phyloP scores from a whole-genome alignment of 2,113 vertebrate genomes.

The Nothobranchius kuhntae region DNA sequence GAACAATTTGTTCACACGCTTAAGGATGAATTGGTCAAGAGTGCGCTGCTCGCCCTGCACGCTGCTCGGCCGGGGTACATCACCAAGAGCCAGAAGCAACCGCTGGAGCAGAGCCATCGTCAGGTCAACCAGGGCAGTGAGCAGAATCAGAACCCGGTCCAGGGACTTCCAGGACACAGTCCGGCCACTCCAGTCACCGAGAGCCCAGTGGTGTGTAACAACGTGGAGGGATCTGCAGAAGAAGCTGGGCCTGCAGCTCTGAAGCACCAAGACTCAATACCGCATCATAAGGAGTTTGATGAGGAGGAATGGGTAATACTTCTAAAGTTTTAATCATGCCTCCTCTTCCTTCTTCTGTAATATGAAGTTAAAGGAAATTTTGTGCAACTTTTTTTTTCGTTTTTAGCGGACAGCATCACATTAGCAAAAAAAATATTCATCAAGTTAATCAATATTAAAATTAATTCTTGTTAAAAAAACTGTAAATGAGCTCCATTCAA shows the following conservation, averaged over 20 bases:
- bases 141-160: constrained; percentile 54
- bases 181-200: constrained; percentile 41
- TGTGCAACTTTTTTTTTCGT: no score
- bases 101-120: constrained; percentile 25
- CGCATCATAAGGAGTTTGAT: constrained; percentile 92
- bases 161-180: constrained; percentile 61
- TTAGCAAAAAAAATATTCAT: no score
- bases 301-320: constrained; percentile 97
- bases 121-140: constrained; percentile 28
- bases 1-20: constrained; percentile 94
- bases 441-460: no score
- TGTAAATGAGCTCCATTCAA: no score
- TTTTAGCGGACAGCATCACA: no score
- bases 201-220: constrained; percentile 66
- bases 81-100: constrained; percentile 75
- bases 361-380: no score
- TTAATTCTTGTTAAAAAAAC: no score
- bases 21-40: constrained; percentile 95
- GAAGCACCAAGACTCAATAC: constrained; percentile 88
- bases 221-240: constrained; percentile 63
- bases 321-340: neutral
- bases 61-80: constrained; percentile 88
- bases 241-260: constrained; percentile 58
- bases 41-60: constrained; percentile 91
- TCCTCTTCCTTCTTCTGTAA: no score